Conservation (phyloP, 2,113 vertebrate species). For the Syrmaticus mikado region DNA sequence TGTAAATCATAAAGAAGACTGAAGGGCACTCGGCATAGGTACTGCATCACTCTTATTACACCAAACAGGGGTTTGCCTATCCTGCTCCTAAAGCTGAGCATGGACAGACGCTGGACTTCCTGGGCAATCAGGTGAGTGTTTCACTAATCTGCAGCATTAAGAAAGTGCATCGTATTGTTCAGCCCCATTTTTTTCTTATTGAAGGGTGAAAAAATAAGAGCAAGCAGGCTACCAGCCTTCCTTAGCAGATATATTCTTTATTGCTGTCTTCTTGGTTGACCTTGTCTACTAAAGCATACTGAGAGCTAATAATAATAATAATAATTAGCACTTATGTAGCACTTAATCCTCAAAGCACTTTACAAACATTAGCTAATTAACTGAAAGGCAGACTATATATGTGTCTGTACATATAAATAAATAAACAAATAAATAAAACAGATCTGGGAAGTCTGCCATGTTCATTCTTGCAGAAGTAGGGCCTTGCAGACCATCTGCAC, state of each 20-base stretch:
- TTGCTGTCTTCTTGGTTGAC: background rate
- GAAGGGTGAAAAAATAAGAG: background rate
- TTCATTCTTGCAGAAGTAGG: slow-evolving; percentile 8
- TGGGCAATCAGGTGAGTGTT: background rate
- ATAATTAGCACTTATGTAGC: slow-evolving; percentile 57
- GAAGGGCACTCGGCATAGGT: background rate
- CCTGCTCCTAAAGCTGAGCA: background rate
- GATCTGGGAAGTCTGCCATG: slow-evolving; percentile 46
- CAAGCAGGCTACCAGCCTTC: background rate
- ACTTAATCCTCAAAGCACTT: slow-evolving; percentile 64
- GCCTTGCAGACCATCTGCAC: background rate
- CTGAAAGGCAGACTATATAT: slow-evolving; percentile 56
- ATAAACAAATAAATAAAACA: slow-evolving; percentile 1
- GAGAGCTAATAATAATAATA: slow-evolving; percentile 50
- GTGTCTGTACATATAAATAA: slow-evolving; percentile 38
- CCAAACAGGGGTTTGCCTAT: background rate
- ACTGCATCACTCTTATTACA: background rate
- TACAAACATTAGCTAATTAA: slow-evolving; percentile 69
- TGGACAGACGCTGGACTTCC: background rate
- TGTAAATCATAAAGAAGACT: background rate
- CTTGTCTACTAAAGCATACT: slow-evolving; percentile 30
- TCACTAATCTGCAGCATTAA: background rate
- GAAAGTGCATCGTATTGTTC: background rate
- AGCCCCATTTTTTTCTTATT: background rate
- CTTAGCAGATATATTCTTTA: background rate